Evolutionary conservation across 2,888 invertebrate genomes (phyloP).

Genomic region (Macrophya annulata): DNA sequence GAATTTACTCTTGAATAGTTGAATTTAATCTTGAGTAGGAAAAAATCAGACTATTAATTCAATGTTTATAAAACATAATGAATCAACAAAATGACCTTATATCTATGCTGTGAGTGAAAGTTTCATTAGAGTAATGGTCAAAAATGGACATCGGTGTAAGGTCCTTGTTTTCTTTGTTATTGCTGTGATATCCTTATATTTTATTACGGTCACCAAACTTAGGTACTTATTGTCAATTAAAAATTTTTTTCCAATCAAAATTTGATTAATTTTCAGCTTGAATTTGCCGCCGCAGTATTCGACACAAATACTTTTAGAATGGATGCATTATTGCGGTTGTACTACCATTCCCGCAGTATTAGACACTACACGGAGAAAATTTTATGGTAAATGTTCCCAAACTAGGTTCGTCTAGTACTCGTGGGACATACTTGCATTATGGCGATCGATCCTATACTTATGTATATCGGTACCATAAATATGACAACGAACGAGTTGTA

Average conservation of each 20-base stretch:
- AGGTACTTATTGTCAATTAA: slow-evolving; percentile 2
- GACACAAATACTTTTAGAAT: background rate
- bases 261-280: background rate
- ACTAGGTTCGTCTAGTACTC: too few species aligned
- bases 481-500: too few species aligned
- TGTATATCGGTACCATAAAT: too few species aligned
- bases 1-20: too few species aligned
- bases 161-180: background rate
- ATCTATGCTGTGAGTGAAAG: slow-evolving; percentile 27
- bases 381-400: too few species aligned
- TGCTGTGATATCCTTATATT: slow-evolving; percentile 20
- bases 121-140: background rate
- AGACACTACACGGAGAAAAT: too few species aligned
- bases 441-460: too few species aligned
- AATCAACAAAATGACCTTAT: background rate
- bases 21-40: too few species aligned
- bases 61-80: background rate
- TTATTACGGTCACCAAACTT: background rate
- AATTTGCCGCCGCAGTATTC: slow-evolving; percentile 21
- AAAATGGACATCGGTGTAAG: slow-evolving; percentile 8
- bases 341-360: slow-evolving; percentile 13
- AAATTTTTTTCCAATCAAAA: background rate
- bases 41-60: too few species aligned
- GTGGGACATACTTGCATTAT: too few species aligned
- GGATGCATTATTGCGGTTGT: slow-evolving; percentile 4